These are phyloP conservation scores for Meiosimyza decipiens DNA, from an alignment of 2,888 invertebrate species.

Conservation along the genomic window DNA sequence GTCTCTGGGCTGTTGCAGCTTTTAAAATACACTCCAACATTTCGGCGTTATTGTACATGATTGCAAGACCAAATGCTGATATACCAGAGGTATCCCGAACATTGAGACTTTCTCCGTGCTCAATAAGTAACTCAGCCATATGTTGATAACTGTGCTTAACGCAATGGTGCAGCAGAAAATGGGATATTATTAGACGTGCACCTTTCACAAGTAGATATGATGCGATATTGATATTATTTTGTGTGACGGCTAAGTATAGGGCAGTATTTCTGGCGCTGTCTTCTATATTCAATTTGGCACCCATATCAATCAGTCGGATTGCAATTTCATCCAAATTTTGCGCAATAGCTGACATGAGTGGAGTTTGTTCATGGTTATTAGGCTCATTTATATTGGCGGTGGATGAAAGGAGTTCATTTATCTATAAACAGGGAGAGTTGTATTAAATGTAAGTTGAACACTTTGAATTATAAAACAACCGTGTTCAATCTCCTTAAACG, in stretches of 20 bases:
- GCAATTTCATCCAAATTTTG: slow-evolving; percentile 66
- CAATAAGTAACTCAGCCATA: slow-evolving; percentile 58
- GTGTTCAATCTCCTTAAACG: too few relatives aligned
- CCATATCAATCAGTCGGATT: slow-evolving; percentile 70
- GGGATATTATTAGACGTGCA: slow-evolving; percentile 77
- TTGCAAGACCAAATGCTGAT: slow-evolving; percentile 78
- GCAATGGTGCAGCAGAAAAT: slow-evolving; percentile 77
- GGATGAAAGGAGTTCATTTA: slow-evolving; percentile 67
- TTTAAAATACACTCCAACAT: slow-evolving; percentile 72
- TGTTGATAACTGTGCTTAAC: slow-evolving; percentile 72
- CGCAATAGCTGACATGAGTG: slow-evolving; percentile 66
- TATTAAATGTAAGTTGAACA: too few relatives aligned
- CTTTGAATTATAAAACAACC: too few relatives aligned
- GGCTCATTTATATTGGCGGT: slow-evolving; percentile 71
- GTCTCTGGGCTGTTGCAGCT: slow-evolving; percentile 52
- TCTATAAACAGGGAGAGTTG: slow-evolving; percentile 59
- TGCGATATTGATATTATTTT: slow-evolving; percentile 55
- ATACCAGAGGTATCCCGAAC: slow-evolving; percentile 68
- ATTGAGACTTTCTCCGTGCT: slow-evolving; percentile 58
- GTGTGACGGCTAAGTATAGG: slow-evolving; percentile 57
- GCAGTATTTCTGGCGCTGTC: slow-evolving; percentile 70
- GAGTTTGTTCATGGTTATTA: slow-evolving; percentile 72
- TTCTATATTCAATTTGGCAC: slow-evolving; percentile 76
- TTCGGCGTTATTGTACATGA: slow-evolving; percentile 73
- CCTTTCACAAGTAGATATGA: slow-evolving; percentile 71